Evolutionary conservation across 1,140 invertebrate species (phyloP).

Genomic region (Metaphire vulgaris): DNA sequence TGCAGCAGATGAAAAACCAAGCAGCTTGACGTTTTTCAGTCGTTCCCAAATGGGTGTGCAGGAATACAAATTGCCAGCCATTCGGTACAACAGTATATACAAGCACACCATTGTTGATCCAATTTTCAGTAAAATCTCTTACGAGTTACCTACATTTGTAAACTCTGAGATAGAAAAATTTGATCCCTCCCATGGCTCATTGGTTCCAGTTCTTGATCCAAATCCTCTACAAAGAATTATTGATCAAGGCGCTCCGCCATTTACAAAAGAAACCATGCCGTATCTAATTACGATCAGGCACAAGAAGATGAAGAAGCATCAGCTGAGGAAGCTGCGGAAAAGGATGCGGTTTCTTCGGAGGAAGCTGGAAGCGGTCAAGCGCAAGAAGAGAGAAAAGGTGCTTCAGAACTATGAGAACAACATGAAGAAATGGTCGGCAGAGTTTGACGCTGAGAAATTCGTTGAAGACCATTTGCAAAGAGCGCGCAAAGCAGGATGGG

Average conservation of each 20-base stretch:
- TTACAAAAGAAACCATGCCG: neutral
- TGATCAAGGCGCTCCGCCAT: neutral
- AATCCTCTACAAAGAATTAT: neutral
- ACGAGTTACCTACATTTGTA: neutral
- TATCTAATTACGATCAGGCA: slow-evolving; percentile 3
- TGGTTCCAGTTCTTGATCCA: neutral
- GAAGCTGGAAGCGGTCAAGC: neutral
- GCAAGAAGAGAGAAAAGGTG: slow-evolving; percentile 3
- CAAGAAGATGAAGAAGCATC: slow-evolving; percentile 17
- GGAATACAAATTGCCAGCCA: neutral
- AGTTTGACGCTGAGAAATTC: slow-evolving; percentile 10
- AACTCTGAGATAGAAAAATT: neutral
- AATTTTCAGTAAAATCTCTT: neutral
- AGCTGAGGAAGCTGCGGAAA: slow-evolving; percentile 3
- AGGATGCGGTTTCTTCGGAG: slow-evolving; percentile 7
- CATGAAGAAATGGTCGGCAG: neutral
- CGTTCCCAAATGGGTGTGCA: too few species aligned
- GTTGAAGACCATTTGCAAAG: slow-evolving; percentile 1
- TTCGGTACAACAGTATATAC: neutral
- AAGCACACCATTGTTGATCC: neutral
- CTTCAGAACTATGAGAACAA: neutral
- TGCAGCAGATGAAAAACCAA: too few species aligned
- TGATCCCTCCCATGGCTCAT: neutral
- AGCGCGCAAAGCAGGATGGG: slow-evolving; percentile 1
- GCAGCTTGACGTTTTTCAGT: too few species aligned